Evolutionary conservation across 2,113 vertebrate genomes (phyloP), one percentile per base, ranked within the genome.

Genomic region (Sinocyclocheilus anophthalmus): DNA sequence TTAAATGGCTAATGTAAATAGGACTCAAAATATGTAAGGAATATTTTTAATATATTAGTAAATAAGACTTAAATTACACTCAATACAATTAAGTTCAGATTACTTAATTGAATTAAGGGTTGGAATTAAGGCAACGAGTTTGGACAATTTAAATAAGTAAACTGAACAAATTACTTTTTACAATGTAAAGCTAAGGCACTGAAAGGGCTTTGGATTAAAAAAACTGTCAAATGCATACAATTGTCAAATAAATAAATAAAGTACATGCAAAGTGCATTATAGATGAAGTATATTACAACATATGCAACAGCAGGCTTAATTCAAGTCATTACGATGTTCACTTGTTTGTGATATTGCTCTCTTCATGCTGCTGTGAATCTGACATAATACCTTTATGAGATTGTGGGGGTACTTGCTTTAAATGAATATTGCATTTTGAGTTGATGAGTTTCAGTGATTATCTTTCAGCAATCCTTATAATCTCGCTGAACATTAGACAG

Each of bases 401-500:
- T 80, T 80, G 78, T 24, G 11, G 12, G 39, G 14, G 59, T 18
- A n/a, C 37, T 6, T n/a, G 13, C 59, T 81, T 65, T 48, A 65
- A 65, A 81, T 81, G n/a, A 81, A 76, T 76, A 45, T 53, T 24
- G 13, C 22, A 69, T 20, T 63, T 50, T 16, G 63, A 79, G 80
- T 81, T 83, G 30, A 55, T 57, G 69, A 73, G 48, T 78, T 16
- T 0, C 4, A 2, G 65, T 73, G 84, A 77, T 72, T 77, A 61
- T 14, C 77, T 73, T 76, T 76, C 33, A 30, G 48, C 20, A 48
- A n/a, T 80, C 48, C 53, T 70, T 63, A 85, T 82, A 72, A 85
- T 88, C 80, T 65, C 33, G 0, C 20, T 24, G 73, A 83, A 81
- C 57, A 63, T 57, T 78, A 76, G 1, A 26, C 61, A 14, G 22